phyloP scores from a whole-genome alignment of 2,113 vertebrate genomes.

The Protomyctophum bolini region DNA sequence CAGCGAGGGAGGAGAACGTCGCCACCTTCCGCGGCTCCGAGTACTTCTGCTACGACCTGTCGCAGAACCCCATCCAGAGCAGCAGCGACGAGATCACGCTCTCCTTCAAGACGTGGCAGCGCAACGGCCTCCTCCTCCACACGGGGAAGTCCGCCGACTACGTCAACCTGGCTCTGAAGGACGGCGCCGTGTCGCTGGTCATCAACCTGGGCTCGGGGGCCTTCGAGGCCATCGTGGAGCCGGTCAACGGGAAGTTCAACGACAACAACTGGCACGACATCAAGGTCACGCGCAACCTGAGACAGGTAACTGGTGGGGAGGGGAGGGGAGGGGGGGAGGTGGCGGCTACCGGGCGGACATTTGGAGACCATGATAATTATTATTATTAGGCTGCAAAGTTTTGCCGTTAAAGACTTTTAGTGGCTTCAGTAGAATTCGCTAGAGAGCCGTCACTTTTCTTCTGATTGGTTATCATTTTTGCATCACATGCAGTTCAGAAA shows the following conservation, averaged over 20 bases:
- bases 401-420: constrained; percentile 34
- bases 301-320: constrained; percentile 91
- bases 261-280: constrained; percentile 98
- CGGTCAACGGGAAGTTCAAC: constrained; percentile 98
- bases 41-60: constrained; percentile 98
- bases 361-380: not conserved
- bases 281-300: constrained; percentile 98
- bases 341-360: no score
- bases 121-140: constrained; percentile 97
- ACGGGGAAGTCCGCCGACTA: constrained; percentile 98
- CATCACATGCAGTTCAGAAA: constrained; percentile 59
- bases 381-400: constrained; percentile 31
- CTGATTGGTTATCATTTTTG: constrained; percentile 70
- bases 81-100: constrained; percentile 98
- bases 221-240: constrained; percentile 98
- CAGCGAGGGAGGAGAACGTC: constrained; percentile 94
- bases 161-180: constrained; percentile 97
- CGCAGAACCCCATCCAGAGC: constrained; percentile 98
- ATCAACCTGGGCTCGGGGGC: constrained; percentile 98
- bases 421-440: constrained; percentile 30
- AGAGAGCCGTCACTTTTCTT: constrained; percentile 52
- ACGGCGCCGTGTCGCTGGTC: constrained; percentile 94
- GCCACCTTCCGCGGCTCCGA: constrained; percentile 98
- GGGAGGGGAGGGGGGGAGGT: not conserved
- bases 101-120: constrained; percentile 98